These are phyloP conservation scores for Drosophila rufa DNA, from an alignment of 1,140 invertebrate genomes.

Conservation along the genomic window DNA sequence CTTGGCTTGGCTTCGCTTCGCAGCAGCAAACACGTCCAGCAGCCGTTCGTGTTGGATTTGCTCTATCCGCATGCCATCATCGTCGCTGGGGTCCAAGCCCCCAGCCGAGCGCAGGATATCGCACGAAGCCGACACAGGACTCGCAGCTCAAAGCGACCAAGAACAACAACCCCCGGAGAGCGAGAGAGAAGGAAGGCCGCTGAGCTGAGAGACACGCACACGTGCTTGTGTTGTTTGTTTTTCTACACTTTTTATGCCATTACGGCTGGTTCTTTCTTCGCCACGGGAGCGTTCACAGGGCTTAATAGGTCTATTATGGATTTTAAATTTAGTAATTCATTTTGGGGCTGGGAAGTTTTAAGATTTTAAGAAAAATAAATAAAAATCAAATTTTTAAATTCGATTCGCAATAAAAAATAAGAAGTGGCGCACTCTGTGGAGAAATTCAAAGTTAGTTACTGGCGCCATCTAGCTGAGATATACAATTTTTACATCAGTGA, in stretches of 20 bases:
- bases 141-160: slow-evolving; percentile 9
- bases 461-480: too few relatives aligned
- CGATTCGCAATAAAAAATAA: too few relatives aligned
- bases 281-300: slow-evolving; percentile 1
- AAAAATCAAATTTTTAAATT: too few relatives aligned
- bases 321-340: too few relatives aligned
- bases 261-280: not conserved
- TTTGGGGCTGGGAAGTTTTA: too few relatives aligned
- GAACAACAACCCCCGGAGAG: slow-evolving; percentile 26
- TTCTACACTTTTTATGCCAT: slow-evolving; percentile 24
- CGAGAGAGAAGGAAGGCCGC: not conserved
- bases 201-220: slow-evolving; percentile 7
- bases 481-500: too few relatives aligned
- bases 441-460: too few relatives aligned
- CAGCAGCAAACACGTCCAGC: slow-evolving; percentile 70
- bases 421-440: too few relatives aligned
- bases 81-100: slow-evolving; percentile 22
- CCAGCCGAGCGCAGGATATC: slow-evolving; percentile 21
- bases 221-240: slow-evolving; percentile 43
- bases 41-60: slow-evolving; percentile 69
- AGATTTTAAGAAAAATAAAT: too few relatives aligned
- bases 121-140: slow-evolving; percentile 20
- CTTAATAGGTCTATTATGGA: not conserved
- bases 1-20: slow-evolving; percentile 56
- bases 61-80: slow-evolving; percentile 53